Base-by-base conservation (phyloP, 53 echinoderm and acorn worm genomes). In the Mesocentrotus franciscanus region DNA sequence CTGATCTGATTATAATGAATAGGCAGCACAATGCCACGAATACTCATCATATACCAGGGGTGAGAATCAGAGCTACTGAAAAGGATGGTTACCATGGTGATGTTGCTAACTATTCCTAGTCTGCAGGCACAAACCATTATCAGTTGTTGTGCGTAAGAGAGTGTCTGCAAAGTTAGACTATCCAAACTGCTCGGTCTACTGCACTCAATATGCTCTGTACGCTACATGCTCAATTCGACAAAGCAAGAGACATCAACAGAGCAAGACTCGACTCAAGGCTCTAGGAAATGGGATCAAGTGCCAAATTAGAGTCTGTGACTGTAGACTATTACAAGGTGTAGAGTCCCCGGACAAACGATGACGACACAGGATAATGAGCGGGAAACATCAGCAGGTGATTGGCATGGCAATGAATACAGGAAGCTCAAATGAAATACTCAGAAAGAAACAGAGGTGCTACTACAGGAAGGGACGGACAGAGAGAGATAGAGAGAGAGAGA, bases 321-420 rank as follows among this genome's bases (percentile, higher is more conserved):
- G 9, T 0, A 75, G 30, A 27, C 30, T 75, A 75, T 75, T 29
- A 8, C 22, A 6, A n/a, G n/a, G 32, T 12, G 26, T 12, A 10
- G 75, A 9, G 32, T 11, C 27, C 27, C 75, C n/a, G 6, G 75
- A 30, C 7, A 13, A 76, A 27, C 30, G 60, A 59, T 59, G 32
- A 12, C 27, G 60, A 13, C 90, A 5, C 0, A 12, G 14, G 58
- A 90, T 60, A 59, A 90, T 90, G 33, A 90, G 90, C 61, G 90
- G 90, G 90, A 90, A 90, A 10, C 29, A 60, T 13, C 15, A 60
- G 61, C 90, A 90, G 90, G 90, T 90, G 90, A 59, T 30, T 32
- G 90, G 90, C 30, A 59, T 90, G 90, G 61, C 36, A 27, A 33
- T 90, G 90, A 60, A 90, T 61, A 8, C 76, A 76, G 60, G 33